Conservation (phyloP, 2,113 vertebrate genomes). For the Cervus canadensis region DNA sequence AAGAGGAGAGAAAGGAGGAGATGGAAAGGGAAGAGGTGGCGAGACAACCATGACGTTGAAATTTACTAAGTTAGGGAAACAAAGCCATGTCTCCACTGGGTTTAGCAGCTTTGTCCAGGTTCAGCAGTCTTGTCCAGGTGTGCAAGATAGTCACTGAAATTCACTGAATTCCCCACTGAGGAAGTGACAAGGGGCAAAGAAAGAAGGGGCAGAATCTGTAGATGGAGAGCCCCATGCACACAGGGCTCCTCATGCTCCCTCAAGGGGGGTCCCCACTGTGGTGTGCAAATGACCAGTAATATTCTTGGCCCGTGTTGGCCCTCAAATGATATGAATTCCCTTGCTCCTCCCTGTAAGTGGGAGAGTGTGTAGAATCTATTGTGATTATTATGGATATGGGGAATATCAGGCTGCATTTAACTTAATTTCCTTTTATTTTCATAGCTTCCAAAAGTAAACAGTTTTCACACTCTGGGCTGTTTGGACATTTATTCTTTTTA, state of each 20-base stretch:
- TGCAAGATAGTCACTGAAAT: background rate
- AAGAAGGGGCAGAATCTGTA: background rate
- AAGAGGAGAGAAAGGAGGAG: slow-evolving; percentile 10
- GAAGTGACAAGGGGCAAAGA: background rate
- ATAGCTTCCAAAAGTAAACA: background rate
- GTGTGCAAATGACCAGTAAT: background rate
- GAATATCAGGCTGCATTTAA: background rate
- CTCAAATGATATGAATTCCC: background rate
- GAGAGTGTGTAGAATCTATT: background rate
- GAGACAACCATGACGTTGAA: background rate
- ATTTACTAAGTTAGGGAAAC: slow-evolving; percentile 18
- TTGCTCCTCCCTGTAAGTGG: background rate
- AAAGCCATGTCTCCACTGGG: background rate
- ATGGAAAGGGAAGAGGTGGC: slow-evolving; percentile 12
- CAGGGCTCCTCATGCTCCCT: background rate
- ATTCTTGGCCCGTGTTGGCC: background rate
- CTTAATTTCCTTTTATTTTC: slow-evolving; percentile 38
- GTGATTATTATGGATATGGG: background rate
- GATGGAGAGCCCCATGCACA: background rate
- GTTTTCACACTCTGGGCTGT: background rate
- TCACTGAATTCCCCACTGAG: background rate
- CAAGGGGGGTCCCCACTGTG: background rate
- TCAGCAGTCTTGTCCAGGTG: background rate
- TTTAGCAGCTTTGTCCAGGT: background rate
- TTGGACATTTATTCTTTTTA: slow-evolving; percentile 7